These are phyloP conservation scores for Eriosoma lanigerum DNA, from an alignment of 1,140 invertebrate genomes.

Conservation along the genomic window DNA sequence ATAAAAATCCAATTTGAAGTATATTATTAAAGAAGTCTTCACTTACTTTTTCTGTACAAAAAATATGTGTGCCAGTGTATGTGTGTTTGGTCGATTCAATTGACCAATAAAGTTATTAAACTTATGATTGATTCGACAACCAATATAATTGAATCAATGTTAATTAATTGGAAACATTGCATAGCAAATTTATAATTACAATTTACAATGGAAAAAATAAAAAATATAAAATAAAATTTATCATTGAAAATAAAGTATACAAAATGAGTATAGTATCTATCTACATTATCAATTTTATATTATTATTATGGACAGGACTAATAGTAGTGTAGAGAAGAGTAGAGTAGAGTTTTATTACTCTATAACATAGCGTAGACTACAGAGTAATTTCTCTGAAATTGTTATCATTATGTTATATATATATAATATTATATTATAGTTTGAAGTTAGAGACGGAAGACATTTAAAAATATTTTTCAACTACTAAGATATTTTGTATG, in stretches of 20 bases:
- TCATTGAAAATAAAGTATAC: neutral
- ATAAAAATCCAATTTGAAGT: neutral
- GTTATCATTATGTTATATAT: too few relatives aligned
- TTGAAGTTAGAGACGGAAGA: too few relatives aligned
- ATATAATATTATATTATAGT: too few relatives aligned
- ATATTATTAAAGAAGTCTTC: neutral
- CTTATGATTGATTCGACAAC: neutral
- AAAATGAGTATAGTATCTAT: slow-evolving; percentile 17
- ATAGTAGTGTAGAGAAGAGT: too few relatives aligned
- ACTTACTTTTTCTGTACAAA: slow-evolving; percentile 14
- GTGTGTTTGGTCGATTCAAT: neutral
- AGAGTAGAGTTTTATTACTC: too few relatives aligned
- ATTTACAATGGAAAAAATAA: slow-evolving; percentile 4
- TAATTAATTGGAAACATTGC: neutral
- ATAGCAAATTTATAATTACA: neutral
- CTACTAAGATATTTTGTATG: too few relatives aligned
- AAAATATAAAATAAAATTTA: slow-evolving; percentile 3
- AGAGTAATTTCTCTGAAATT: too few relatives aligned
- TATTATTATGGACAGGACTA: neutral
- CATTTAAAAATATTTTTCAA: too few relatives aligned
- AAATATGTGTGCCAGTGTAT: neutral
- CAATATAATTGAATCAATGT: neutral
- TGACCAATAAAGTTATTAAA: neutral
- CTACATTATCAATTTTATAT: neutral
- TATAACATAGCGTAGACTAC: too few relatives aligned